These are phyloP conservation scores for Villa cingulata DNA, from an alignment of 2,888 invertebrate species.

Conservation along the genomic window DNA sequence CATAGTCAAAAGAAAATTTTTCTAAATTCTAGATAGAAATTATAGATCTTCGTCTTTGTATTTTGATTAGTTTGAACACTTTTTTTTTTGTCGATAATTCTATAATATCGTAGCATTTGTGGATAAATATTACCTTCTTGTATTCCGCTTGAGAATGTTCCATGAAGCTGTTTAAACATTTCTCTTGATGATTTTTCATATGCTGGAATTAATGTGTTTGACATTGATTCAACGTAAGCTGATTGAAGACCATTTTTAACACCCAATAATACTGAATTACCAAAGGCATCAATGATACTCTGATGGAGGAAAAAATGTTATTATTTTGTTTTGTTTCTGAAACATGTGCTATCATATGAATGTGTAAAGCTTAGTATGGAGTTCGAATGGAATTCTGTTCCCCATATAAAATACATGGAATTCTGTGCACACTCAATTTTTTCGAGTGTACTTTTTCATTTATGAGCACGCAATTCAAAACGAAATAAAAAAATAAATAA, in stretches of 20 bases:
- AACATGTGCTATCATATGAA: not conserved
- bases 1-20: not conserved
- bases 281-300: constrained; percentile 62
- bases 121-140: constrained; percentile 55
- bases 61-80: no score
- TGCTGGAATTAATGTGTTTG: constrained; percentile 62
- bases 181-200: constrained; percentile 76
- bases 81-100: no score
- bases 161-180: constrained; percentile 82
- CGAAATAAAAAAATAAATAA: no score
- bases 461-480: no score
- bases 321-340: not conserved
- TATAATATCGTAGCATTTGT: not conserved
- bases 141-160: constrained; percentile 75
- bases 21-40: no score
- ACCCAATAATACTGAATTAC: constrained; percentile 50
- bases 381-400: no score
- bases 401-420: no score
- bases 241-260: constrained; percentile 61
- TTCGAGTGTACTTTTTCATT: no score
- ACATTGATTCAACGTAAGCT: constrained; percentile 64
- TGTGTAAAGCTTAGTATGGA: not conserved
- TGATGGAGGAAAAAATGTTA: constrained; percentile 27
- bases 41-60: no score
- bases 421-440: no score